Evolutionary conservation across 2,113 vertebrate genomes (phyloP).

Genomic region (Aspidoscelis tigris): DNA sequence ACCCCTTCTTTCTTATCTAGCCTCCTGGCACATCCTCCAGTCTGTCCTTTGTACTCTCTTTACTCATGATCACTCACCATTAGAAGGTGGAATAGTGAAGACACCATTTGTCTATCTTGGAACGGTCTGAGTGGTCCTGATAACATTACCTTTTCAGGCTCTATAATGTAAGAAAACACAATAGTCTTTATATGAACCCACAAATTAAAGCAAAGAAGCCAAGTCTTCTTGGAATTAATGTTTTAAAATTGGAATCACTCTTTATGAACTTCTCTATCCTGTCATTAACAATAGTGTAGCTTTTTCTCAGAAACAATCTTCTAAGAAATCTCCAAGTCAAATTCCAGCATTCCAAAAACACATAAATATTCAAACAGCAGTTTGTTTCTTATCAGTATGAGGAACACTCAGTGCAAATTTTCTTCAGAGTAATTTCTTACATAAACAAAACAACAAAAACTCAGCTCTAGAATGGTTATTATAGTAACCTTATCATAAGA

Average conservation of each 20-base stretch:
- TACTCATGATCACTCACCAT: not conserved
- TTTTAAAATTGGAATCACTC: constrained; percentile 1
- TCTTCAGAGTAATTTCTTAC: not conserved
- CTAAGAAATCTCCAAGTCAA: constrained; percentile 35
- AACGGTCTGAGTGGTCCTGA: not conserved
- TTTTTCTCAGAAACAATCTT: not conserved
- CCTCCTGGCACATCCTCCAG: not conserved
- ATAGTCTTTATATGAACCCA: not conserved
- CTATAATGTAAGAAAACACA: not conserved
- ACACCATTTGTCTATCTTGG: not conserved
- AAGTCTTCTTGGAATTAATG: not conserved
- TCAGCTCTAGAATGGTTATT: not conserved
- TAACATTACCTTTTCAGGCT: not conserved
- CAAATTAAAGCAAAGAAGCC: not conserved
- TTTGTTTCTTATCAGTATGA: not conserved
- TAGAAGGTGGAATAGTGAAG: not conserved
- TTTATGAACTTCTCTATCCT: not conserved
- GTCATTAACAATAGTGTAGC: fast-evolving
- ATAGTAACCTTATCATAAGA: not conserved
- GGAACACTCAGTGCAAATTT: constrained; percentile 5
- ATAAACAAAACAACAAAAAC: not conserved
- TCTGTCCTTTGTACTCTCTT: not conserved
- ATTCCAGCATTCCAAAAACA: constrained; percentile 21
- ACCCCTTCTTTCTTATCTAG: not conserved
- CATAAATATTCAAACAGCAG: constrained; percentile 3